Evolutionary conservation across 2,113 vertebrate genomes (phyloP).

Genomic region (mouse (Mus musculus)): GRCm39 chr2:118233501-118234000

Average conservation of each 20-base stretch:
- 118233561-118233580: constrained; percentile 18
- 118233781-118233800: not conserved
- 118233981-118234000: not conserved
- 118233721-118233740: not conserved
- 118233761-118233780: not conserved
- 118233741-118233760: not conserved
- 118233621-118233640: not conserved
- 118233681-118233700: not conserved
- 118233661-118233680: not conserved
- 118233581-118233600: constrained; percentile 30
- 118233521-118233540: not conserved
- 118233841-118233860: not conserved
- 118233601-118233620: not conserved
- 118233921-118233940: not conserved
- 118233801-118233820: not conserved
- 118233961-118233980: not conserved
- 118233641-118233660: constrained; percentile 35
- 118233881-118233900: not conserved
- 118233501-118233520: too few species aligned
- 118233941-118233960: not conserved
- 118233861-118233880: not conserved
- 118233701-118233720: not conserved
- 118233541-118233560: not conserved
- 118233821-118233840: not conserved
- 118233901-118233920: not conserved